phyloP scores from a whole-genome alignment of 2,888 invertebrate genomes.

The Protonemura montana region DNA sequence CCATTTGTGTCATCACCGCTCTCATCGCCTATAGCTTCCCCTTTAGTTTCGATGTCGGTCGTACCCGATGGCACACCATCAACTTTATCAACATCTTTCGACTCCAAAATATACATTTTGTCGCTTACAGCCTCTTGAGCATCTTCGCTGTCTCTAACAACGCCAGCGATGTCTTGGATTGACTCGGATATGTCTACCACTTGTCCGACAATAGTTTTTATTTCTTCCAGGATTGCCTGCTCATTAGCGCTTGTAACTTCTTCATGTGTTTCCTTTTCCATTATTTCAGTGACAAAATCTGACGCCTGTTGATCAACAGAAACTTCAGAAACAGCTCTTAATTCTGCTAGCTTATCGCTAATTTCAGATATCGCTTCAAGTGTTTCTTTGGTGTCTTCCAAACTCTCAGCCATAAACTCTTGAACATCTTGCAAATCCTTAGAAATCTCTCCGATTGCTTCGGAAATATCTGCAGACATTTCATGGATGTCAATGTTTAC shows the following conservation, averaged over 20 bases:
- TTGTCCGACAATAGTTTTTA: neutral
- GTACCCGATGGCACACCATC: no score
- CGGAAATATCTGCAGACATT: neutral
- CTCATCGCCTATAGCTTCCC: neutral
- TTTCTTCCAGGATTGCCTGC: neutral
- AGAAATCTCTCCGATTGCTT: conserved; percentile 20
- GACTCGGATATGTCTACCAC: neutral
- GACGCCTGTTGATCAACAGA: neutral
- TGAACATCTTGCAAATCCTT: neutral
- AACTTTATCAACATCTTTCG: no score
- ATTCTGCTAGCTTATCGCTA: conserved; percentile 13
- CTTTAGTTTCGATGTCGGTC: neutral
- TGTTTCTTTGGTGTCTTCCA: conserved; percentile 17
- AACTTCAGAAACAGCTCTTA: neutral
- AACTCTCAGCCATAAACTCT: neutral
- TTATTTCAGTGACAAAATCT: neutral
- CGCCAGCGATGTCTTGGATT: neutral
- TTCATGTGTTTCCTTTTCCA: neutral
- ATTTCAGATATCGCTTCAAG: neutral
- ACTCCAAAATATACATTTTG: no score
- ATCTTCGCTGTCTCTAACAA: neutral
- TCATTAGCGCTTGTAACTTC: neutral
- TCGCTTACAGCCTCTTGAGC: no score
- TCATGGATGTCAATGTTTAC: neutral
- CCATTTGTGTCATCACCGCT: neutral